Base-by-base conservation (phyloP, 1,140 invertebrate species). In the Papilio xuthus region DNA sequence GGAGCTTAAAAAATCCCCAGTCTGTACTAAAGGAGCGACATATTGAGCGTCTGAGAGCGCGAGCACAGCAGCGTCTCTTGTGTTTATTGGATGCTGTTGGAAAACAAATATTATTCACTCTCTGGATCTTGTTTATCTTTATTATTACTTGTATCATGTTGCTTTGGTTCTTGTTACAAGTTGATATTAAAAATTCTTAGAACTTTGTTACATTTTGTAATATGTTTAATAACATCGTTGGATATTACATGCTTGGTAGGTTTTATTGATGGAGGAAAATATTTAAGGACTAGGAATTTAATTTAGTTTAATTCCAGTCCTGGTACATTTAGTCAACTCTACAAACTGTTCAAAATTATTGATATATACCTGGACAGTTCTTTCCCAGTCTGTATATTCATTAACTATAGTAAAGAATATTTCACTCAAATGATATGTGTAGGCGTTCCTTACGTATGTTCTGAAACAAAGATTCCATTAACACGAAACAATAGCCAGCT, bases 331-430 rank as follows among this genome's bases (percentile, higher is more conserved):
- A n/a, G n/a, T n/a, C n/a, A n/a, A n/a, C n/a, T n/a, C n/a, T n/a
- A n/a, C n/a, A 37, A 47, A 47, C 3, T 47, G 15, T 47, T 10
- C 6, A 10, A 47, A 6, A 50, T 18, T 15, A 50, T 18, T 50
- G 81, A 78, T 83, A 79, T 78, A 88, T 85, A 94, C 93, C 90
- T 94, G 91, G 81, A 97, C 97, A 1, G 98, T 98, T 90, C 97
- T 95, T 89, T 99, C 98, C 98, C 98, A 99, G 90, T 99, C 98
- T 12, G 98, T 99, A 89, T 99, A 99, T 86, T 99, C 98, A 89
- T 99, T 99, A 50, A 99, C 97, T 28, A 97, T 96, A 53, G 99
- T 99, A 86, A 99, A 98, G 94, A 98, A 99, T 90, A 99, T 99
- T 93, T 99, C 98, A 85, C 98, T 98, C 81, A 99, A 95, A 92